A percentile compares a stretch with the other conserved stretches of the same genome.
phyloP scores from a whole-genome alignment of 2,888 invertebrate genomes.

The Drepanosiphum platanoidis region DNA sequence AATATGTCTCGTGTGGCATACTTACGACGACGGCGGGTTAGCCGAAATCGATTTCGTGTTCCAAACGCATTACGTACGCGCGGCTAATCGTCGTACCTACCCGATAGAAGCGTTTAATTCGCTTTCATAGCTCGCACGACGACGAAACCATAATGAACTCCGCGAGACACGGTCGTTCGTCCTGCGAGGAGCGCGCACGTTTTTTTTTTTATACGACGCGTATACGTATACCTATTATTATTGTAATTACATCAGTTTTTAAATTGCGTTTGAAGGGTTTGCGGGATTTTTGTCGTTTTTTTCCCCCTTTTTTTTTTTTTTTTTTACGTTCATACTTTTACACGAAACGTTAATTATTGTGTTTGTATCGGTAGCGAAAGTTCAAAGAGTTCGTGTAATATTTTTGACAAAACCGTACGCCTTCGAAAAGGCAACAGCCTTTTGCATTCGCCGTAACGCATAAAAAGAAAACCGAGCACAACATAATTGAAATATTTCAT shows the following conservation, averaged over 20 bases:
- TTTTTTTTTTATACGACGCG: not conserved
- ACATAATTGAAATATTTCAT: not conserved
- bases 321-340: not conserved
- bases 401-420: no score
- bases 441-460: no score
- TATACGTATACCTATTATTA: not conserved
- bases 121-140: not conserved
- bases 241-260: not conserved
- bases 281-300: no score
- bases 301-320: no score
- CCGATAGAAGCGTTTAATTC: conserved; percentile 15
- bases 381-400: not conserved
- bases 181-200: not conserved
- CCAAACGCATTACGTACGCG: conserved; percentile 12
- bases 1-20: not conserved
- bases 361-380: not conserved
- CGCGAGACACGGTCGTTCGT: not conserved
- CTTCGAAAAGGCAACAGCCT: no score
- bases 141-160: not conserved
- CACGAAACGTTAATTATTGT: not conserved
- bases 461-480: not conserved
- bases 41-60: conserved; percentile 33
- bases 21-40: not conserved
- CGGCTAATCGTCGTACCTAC: not conserved
- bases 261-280: not conserved